Conservation (phyloP, 2,113 vertebrate genomes). For the Daubentonia madagascariensis region DNA sequence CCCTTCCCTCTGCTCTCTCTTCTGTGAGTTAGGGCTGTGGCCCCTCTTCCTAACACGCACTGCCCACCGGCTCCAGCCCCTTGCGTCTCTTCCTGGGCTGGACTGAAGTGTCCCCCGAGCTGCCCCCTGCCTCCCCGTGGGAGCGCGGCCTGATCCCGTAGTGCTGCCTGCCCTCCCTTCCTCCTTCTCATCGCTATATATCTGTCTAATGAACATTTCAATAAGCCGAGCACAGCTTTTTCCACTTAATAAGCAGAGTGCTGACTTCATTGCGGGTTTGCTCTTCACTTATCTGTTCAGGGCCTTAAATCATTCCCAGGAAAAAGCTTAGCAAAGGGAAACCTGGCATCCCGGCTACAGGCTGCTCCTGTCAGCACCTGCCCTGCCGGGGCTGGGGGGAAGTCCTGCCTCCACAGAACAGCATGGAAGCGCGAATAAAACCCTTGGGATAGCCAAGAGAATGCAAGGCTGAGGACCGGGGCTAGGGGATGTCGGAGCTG, state of each 20-base stretch:
- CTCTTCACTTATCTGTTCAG: conserved; percentile 78
- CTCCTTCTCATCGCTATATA: conserved; percentile 84
- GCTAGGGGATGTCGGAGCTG: conserved; percentile 34
- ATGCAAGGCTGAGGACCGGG: conserved; percentile 80
- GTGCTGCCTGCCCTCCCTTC: conserved; percentile 58
- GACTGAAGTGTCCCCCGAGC: conserved; percentile 24
- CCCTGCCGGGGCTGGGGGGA: conserved; percentile 30
- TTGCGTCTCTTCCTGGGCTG: neutral
- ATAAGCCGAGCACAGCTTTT: conserved; percentile 87
- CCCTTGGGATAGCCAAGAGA: neutral
- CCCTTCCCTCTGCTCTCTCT: neutral
- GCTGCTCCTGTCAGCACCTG: conserved; percentile 64
- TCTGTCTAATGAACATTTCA: conserved; percentile 89
- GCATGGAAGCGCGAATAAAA: neutral
- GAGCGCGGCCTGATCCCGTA: conserved; percentile 52
- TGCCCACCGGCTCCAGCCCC: neutral
- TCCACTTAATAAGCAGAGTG: conserved; percentile 89
- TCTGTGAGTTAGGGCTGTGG: neutral
- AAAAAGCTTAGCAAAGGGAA: conserved; percentile 86
- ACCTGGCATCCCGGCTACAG: conserved; percentile 49
- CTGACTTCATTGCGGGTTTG: conserved; percentile 86
- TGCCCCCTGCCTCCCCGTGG: neutral
- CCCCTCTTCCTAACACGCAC: neutral
- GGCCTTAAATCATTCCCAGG: conserved; percentile 85
- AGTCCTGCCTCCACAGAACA: neutral